Base-by-base conservation (phyloP, 2,888 invertebrate species). In the Lithophane semibrunnea region DNA sequence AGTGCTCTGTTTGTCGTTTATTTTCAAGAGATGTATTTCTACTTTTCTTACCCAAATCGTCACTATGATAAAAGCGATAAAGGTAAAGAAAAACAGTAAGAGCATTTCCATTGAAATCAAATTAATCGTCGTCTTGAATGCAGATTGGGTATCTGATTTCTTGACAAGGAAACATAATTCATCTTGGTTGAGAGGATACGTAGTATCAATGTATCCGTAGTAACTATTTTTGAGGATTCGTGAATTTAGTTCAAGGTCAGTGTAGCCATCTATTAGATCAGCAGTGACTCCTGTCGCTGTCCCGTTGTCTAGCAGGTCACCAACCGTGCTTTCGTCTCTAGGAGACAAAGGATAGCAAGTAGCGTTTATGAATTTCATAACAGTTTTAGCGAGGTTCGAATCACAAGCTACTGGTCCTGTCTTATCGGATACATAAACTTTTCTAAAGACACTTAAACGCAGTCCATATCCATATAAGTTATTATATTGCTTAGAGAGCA, bases 121-220 rank as follows among this genome's bases (percentile, higher is more conserved):
- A 75, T 93, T 92, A 54, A 95, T 85, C 3, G 93, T 92, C 13
- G 95, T 95, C 86, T 93, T 95, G 85, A 97, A 97, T 1, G 96
- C 93, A 0, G 97, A 95, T 75, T 97, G 96, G n/a, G 91, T 92
- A 16, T 91, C 90, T 0, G 97, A 94, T 84, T 97, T 97, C 75
- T 97, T 97, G 10, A 97, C 94, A 47, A 97, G 83, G 71, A 97
- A 97, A 88, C 97, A 97, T 16, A 97, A 86, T 86, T 97, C 96
- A 80, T 97, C 97, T 79, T 97, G 96, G 16, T 89, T 92, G 10
- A 97, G 92, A 4, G 97, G 97, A 70, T 97, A 95, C 0, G 97
- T 97, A 3, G 94, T 94, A 76, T 97, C 97, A 24, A 97, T 96
- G 70, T 94, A 94, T 1, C 95, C 95, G 24, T 95, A 93, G 83